Base-by-base conservation (phyloP, 2,888 invertebrate genomes). In the Eupithecia tripunctaria region DNA sequence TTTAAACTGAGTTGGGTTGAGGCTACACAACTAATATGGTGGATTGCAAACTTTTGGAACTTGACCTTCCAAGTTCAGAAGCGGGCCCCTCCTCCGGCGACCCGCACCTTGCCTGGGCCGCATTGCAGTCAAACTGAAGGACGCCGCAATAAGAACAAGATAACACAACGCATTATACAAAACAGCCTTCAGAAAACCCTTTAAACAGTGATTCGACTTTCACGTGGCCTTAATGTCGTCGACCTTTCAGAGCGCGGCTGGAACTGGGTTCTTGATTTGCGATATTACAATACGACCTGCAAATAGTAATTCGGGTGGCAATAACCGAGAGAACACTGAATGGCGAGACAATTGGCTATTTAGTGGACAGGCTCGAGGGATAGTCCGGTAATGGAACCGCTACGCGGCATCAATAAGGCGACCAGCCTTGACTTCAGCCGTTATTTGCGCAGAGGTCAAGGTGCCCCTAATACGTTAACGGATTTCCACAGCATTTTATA, bases 121-220 rank as follows among this genome's bases (percentile, higher is more conserved):
- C 93, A 93, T 88, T 94, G 94, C 94, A 93, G 94, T 88, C 86
- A 86, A 88, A 86, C 86, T 88, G 88, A 91, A 88, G 88, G 88
- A 88, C 89, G 81, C 82, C 81, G 80, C 85, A 88, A 88, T 86
- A 87, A 83, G 80, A 86, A 83, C 80, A 79, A 85, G 84, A 85
- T 82, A 82, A 83, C 66, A 70, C 72, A 76, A 59, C 69, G 75
- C 73, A 77, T 74, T 47, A 76, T 74, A 80, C 73, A 78, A 62
- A 67, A 66, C 67, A 56, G 67, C 68, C 60, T 66, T 76, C 78
- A 82, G 79, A 82, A 84, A 83, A 80, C 80, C 81, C 79, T 79
- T 82, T 80, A 76, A 82, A 82, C 75, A 79, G 76, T 71, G 72
- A 75, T 78, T 76, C 72, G 76, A 79, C 79, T 78, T 79, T 80